Evolutionary conservation across 2,113 vertebrate species (phyloP), one percentile per base, ranked within the genome.

Genomic region (Leptodactylus fuscus): DNA sequence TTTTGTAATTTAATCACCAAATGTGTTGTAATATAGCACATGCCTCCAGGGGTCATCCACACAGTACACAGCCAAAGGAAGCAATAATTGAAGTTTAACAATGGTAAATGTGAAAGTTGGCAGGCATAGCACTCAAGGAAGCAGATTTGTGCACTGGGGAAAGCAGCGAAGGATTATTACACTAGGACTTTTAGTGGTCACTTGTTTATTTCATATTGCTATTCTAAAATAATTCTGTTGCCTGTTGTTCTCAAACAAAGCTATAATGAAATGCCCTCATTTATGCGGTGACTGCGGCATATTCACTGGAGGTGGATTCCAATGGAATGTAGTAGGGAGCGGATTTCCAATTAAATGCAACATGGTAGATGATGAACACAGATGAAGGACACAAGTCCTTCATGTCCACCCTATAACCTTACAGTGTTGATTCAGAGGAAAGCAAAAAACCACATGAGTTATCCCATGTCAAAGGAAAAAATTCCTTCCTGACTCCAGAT

Each of bases 51-150:
- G 22, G 46, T 53, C 51, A 58, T 32, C 16, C 76, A 41, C 36
- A 41, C 20, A 27, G 34, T 79, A 41, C 15, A 24, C 4, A 38
- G 34, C 34, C 22, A 38, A 55, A 34, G 10, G 22, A 38, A 55
- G 22, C 75, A 55, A 15, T 60, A 13, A 79, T 58, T 58, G 8
- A n/a, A 44, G 8, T 62, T 13, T 60, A 41, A 80, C 77, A 60
- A 27, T 80, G 36, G 34, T 58, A 27, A 80, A 60, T 24, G 34
- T 38, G 32, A 79, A 41, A 24, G 13, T 78, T 80, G 77, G 53
- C 77, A 60, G 24, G 36, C 20, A 16, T 24, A 38, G 27, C 38
- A 24, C n/a, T 27, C 55, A 62, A 44, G 38, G 48, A 60, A 44
- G 18, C 53, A 41, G 51, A 79, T 8, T 24, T 60, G 53, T 38